Conservation (phyloP, 64 coral and sea anemone genomes). For the Cladopsammia gracilis region DNA sequence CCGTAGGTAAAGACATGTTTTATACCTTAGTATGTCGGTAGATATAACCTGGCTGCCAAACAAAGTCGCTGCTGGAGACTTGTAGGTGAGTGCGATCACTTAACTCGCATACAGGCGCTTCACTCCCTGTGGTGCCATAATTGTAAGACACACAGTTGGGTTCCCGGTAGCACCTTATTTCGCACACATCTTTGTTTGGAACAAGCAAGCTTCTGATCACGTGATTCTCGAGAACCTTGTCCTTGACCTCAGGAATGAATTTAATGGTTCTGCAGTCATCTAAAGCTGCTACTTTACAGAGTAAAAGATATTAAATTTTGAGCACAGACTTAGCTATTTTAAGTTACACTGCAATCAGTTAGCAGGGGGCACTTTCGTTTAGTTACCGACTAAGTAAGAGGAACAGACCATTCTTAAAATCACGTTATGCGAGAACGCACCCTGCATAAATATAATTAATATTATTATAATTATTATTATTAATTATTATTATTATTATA, state of each 20-base stretch:
- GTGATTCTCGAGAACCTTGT: constrained; percentile 16
- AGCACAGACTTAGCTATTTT: too few relatives aligned
- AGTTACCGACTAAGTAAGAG: too few relatives aligned
- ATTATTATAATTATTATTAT: too few relatives aligned
- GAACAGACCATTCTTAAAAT: too few relatives aligned
- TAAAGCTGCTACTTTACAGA: neutral
- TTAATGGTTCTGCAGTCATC: neutral
- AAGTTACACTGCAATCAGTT: too few relatives aligned
- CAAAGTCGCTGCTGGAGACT: neutral
- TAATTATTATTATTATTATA: too few relatives aligned
- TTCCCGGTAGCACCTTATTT: constrained; percentile 4
- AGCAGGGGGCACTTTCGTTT: too few relatives aligned
- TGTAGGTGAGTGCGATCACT: neutral
- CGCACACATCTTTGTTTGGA: neutral
- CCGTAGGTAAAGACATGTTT: neutral
- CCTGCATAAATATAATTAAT: too few relatives aligned
- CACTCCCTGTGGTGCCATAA: neutral
- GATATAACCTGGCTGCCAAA: neutral
- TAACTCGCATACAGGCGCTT: constrained; percentile 1
- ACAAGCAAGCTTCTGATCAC: neutral
- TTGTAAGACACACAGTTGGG: constrained; percentile 50
- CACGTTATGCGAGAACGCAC: too few relatives aligned
- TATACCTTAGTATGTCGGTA: neutral
- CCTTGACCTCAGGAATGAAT: neutral
- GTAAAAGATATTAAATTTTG: too few relatives aligned